Evolutionary conservation across 2,888 invertebrate genomes (phyloP), one percentile per base, ranked within the genome.

Genomic region (Petrolisthes cinctipes): DNA sequence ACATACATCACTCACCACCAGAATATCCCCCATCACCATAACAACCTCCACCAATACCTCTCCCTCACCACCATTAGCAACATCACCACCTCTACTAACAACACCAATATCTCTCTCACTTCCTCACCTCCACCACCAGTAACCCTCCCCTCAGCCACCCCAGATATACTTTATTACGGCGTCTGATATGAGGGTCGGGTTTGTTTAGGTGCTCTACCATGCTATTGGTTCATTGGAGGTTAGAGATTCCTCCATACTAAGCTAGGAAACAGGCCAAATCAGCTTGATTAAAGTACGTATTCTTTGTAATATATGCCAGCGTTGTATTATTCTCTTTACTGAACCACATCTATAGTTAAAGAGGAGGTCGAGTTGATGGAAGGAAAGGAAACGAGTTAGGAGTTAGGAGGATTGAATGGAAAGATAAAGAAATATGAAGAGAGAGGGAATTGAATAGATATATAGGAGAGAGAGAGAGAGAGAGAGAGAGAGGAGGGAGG

Each of bases 41-140:
- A 61, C 51, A 66, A 66, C 54, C 61, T 81, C 66, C 81, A 66
- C 66, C 66, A 57, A n/a, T 37, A 80, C 80, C 80, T 56, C 17
- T 57, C 37, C 61, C 17, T 66, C 81, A 81, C 66, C 81, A 66
- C 57, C 53, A 79, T 23, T 17, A 37, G n/a, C 37, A 79, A 4
- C 79, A 79, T 54, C 56, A 80, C 80, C 80, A 57, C 80, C 53
- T n/a, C 20, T 51, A 76, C n/a, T 4, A 37, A 5, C 76, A 37
- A 23, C 76, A 78, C 78, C 78, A 78, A 5, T 17, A 71, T 71
- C 17, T 17, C n/a, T 7, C 71, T 11, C 7, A 5, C 9, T 71
- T 17, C 7, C 5, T n/a, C n/a, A 17, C 7, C 9, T 17, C 78
- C 54, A 53, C 78, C 5, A 6, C 17, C n/a, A n/a, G 7, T 71